Percentiles rank a stretch among this genome's conserved stretches.
phyloP scores from a whole-genome alignment of 2,888 invertebrate species.

The Microctonus hyperodae region DNA sequence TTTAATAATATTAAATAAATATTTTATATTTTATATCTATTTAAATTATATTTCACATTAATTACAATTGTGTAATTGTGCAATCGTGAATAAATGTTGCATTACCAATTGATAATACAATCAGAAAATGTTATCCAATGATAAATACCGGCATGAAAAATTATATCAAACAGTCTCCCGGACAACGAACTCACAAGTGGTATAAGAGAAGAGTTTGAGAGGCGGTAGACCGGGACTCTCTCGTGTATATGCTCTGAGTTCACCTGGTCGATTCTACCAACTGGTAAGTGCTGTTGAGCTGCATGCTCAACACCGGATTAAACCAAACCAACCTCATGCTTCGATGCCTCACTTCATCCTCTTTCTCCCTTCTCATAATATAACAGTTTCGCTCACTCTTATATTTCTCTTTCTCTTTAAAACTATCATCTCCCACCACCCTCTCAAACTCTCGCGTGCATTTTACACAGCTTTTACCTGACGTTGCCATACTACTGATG shows the following conservation, averaged over 20 bases:
- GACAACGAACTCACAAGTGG: conserved; percentile 59
- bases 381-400: conserved; percentile 24
- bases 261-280: conserved; percentile 48
- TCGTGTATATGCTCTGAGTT: conserved; percentile 32
- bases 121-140: too few species aligned
- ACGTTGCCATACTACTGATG: neutral
- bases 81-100: too few species aligned
- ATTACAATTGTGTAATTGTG: neutral
- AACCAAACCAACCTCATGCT: conserved; percentile 45
- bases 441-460: conserved; percentile 19
- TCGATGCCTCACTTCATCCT: conserved; percentile 35
- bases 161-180: conserved; percentile 37
- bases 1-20: too few species aligned
- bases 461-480: conserved; percentile 24
- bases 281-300: conserved; percentile 44
- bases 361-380: conserved; percentile 31
- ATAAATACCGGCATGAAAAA: neutral
- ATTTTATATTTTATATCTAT: conserved; percentile 16
- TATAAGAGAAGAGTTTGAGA: conserved; percentile 47
- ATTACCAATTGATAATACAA: neutral
- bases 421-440: conserved; percentile 22
- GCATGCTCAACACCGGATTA: conserved; percentile 42
- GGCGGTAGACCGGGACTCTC: conserved; percentile 48
- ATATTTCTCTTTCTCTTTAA: conserved; percentile 27
- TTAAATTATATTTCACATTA: conserved; percentile 1